These are phyloP conservation scores for Adelphocoris suturalis DNA, from an alignment of 2,888 invertebrate genomes.

Conservation along the genomic window DNA sequence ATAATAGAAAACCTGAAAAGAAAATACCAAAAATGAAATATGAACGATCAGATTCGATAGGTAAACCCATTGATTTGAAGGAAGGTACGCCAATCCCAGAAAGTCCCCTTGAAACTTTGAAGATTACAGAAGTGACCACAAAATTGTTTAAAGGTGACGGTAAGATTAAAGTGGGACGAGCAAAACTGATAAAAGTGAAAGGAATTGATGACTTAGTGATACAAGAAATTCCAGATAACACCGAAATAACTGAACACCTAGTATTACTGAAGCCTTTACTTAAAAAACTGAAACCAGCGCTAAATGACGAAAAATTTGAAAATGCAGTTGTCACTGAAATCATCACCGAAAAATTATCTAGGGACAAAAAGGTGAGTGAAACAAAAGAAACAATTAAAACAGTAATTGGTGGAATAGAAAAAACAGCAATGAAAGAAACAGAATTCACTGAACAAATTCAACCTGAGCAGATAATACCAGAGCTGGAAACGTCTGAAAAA, in stretches of 20 bases:
- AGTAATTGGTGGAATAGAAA: conserved; percentile 71
- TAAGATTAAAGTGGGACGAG: conserved; percentile 79
- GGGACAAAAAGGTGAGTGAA: conserved; percentile 55
- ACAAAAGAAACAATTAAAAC: conserved; percentile 43
- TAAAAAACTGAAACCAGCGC: conserved; percentile 76
- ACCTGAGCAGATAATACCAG: neutral
- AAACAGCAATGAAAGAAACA: conserved; percentile 72
- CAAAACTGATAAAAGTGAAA: conserved; percentile 76
- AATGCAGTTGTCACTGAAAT: conserved; percentile 78
- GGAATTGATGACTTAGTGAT: conserved; percentile 63
- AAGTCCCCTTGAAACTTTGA: conserved; percentile 79
- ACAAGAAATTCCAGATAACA: conserved; percentile 76
- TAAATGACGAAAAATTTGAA: conserved; percentile 78
- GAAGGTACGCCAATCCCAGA: conserved; percentile 75
- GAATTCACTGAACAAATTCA: conserved; percentile 53
- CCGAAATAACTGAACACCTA: neutral
- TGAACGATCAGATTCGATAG: too few species aligned
- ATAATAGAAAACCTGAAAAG: neutral
- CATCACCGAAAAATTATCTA: conserved; percentile 76
- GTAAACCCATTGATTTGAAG: neutral
- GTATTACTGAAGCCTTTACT: conserved; percentile 77
- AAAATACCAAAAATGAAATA: neutral
- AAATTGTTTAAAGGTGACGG: conserved; percentile 77
- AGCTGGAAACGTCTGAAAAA: neutral
- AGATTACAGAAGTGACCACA: conserved; percentile 76